These are phyloP conservation scores for Phalanger gymnotis DNA, from an alignment of 2,797 vertebrate genomes.

Conservation along the genomic window DNA sequence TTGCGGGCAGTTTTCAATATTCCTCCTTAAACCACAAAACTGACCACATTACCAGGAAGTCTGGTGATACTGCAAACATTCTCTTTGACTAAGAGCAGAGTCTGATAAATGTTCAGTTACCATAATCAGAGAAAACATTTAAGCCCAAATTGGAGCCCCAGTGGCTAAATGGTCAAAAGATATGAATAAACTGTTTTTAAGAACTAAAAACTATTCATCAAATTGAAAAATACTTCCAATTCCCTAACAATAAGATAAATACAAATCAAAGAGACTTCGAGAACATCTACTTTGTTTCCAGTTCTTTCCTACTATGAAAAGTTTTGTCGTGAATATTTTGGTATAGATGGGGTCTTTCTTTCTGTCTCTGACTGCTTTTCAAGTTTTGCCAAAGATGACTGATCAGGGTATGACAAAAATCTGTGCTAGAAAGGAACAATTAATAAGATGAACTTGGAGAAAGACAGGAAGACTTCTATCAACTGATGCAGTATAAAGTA, in stretches of 20 bases:
- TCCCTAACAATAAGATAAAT: neutral
- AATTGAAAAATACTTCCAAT: neutral
- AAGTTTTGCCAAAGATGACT: neutral
- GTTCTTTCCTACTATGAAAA: neutral
- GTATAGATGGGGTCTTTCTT: neutral
- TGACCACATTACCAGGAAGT: slow-evolving; percentile 27
- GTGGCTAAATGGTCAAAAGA: neutral
- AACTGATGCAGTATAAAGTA: neutral
- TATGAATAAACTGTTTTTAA: neutral
- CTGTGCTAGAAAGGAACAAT: neutral
- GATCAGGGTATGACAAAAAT: neutral
- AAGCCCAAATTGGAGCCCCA: neutral
- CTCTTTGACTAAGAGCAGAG: slow-evolving; percentile 20
- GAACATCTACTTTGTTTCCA: neutral
- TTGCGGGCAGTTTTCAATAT: slow-evolving; percentile 44
- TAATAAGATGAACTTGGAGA: neutral
- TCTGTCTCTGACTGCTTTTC: neutral
- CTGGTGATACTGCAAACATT: slow-evolving; percentile 36
- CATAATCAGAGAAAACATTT: slow-evolving; percentile 49
- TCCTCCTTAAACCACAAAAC: slow-evolving; percentile 1
- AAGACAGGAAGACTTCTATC: neutral
- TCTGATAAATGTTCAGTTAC: slow-evolving; percentile 4
- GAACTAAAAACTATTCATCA: neutral
- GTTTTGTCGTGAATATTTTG: neutral
- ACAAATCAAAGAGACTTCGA: neutral